phyloP scores from a whole-genome alignment of 2,797 vertebrate species.

The Malacoraja senta region DNA sequence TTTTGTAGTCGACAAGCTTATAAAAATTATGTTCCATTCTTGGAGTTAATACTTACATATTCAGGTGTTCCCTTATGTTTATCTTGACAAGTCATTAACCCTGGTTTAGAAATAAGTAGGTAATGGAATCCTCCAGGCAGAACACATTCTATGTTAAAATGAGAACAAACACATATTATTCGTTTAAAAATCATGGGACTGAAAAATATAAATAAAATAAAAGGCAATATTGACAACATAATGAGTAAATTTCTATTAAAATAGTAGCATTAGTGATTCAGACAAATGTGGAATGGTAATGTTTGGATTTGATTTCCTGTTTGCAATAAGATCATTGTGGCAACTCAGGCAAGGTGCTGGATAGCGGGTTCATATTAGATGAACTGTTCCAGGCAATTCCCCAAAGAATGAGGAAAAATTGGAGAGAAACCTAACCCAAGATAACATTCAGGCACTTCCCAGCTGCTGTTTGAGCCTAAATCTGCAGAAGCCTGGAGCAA shows the following conservation, averaged over 20 bases:
- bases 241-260: not conserved
- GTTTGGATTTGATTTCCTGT: conserved; percentile 7
- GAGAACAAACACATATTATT: not conserved
- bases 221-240: not conserved
- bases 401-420: conserved; percentile 28
- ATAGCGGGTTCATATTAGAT: conserved; percentile 23
- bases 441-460: conserved; percentile 31
- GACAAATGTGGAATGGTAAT: conserved; percentile 10
- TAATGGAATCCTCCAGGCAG: conserved; percentile 78
- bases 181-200: not conserved
- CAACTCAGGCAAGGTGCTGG: conserved; percentile 11
- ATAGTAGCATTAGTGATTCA: not conserved
- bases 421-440: conserved; percentile 20
- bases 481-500: conserved; percentile 32
- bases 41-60: conserved; percentile 54
- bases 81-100: conserved; percentile 46
- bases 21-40: conserved; percentile 38
- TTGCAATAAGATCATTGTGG: not conserved
- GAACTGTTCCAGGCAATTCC: conserved; percentile 30
- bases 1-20: not conserved
- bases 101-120: conserved; percentile 70
- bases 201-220: not conserved
- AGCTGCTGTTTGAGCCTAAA: conserved; percentile 33
- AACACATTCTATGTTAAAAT: conserved; percentile 61
- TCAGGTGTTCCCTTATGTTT: conserved; percentile 47